Evolutionary conservation across 2,113 vertebrate genomes (phyloP).

Genomic region (Apodemus speciosus): DNA sequence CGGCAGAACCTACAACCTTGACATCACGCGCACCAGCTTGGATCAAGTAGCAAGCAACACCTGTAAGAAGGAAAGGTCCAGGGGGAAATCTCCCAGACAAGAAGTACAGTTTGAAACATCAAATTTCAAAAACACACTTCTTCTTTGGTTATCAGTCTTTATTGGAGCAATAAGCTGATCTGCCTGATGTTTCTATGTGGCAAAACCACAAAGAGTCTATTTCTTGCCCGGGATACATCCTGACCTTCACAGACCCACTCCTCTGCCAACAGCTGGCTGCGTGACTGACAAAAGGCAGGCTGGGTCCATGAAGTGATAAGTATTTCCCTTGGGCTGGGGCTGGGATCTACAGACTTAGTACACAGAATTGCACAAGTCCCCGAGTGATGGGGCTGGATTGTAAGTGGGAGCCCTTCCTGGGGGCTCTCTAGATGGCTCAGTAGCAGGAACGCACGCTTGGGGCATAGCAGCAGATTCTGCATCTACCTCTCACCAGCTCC

Average conservation of each 20-base stretch:
- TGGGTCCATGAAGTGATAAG: background rate
- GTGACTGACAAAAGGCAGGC: background rate
- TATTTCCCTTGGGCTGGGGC: background rate
- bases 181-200: background rate
- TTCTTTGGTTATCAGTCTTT: background rate
- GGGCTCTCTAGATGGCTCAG: background rate
- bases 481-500: rapidly evolving
- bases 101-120: background rate
- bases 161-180: background rate
- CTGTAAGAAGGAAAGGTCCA: background rate
- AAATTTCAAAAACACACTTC: background rate
- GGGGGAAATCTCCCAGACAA: background rate
- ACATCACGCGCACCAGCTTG: background rate
- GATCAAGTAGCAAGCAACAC: background rate
- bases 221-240: rapidly evolving
- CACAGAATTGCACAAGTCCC: background rate
- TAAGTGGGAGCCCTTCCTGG: background rate
- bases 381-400: background rate
- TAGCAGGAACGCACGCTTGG: background rate
- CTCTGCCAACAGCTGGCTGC: no score
- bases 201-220: background rate
- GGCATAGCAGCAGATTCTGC: background rate
- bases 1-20: background rate
- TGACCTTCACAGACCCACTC: background rate
- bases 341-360: background rate